phyloP scores from a whole-genome alignment of 2,113 vertebrate genomes.

The Uropsilus gracilis region DNA sequence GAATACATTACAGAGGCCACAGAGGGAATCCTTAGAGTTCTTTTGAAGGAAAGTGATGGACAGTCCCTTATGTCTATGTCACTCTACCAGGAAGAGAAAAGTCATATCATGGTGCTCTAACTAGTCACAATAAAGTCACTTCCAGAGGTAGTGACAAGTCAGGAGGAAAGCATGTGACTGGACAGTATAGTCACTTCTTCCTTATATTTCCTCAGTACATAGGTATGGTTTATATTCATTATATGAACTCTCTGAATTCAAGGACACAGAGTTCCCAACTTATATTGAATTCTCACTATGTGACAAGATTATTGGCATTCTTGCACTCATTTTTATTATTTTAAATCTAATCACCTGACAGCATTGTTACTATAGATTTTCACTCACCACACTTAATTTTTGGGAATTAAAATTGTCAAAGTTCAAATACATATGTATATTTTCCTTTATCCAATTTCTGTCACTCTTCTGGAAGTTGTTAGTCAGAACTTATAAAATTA shows the following conservation, averaged over 20 bases:
- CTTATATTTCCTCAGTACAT: background rate
- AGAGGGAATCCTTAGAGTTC: background rate
- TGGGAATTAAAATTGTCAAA: background rate
- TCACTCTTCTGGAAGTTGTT: background rate
- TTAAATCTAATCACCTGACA: background rate
- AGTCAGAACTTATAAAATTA: background rate
- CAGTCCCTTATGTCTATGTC: background rate
- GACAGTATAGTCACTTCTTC: rapidly evolving
- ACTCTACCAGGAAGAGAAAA: background rate
- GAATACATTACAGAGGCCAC: background rate
- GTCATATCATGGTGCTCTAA: background rate
- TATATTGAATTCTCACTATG: background rate
- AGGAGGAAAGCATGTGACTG: too few relatives aligned
- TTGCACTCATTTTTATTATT: background rate
- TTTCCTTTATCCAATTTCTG: background rate
- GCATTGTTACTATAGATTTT: background rate
- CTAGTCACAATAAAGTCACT: background rate
- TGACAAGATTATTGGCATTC: background rate
- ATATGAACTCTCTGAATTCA: background rate
- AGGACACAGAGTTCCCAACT: background rate
- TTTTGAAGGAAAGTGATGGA: background rate
- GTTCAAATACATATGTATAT: background rate
- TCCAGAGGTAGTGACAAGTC: too few relatives aligned
- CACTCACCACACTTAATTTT: background rate
- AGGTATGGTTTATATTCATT: background rate